Evolutionary conservation across 2,113 vertebrate genomes (phyloP), one percentile per base, ranked within the genome.

Genomic region (Silurus asotus): DNA sequence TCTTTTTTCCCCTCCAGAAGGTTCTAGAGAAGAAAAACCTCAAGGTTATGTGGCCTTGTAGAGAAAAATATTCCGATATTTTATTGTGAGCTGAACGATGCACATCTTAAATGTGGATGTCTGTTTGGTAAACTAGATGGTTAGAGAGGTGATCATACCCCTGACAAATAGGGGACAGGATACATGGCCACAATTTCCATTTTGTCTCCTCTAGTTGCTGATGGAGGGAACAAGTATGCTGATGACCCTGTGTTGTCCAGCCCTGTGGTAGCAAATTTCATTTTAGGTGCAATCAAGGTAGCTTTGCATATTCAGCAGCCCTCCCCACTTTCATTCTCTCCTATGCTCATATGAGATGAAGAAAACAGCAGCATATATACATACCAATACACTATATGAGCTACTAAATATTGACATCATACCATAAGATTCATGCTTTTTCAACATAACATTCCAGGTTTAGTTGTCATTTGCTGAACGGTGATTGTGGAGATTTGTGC

Each of bases 241-340:
- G 49, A 8, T 86, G 89, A 90, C 88, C 88, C 85, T 85, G 85
- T 82, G 81, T 65, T 89, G 61, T 45, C 56, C 88, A 75, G 82
- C 81, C 78, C 80, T 76, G 59, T 88, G 87, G 81, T 83, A 56
- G 83, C 81, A 88, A 89, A 91, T 89, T 87, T 89, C 14, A 89
- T 90, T 91, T 79, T 90, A 80, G 82, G 56, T 69, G 37, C 84
- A 91, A 91, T 90, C 70, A 83, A 91, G 91, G 88, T 88, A 90
- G 69, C 58, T 84, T 78, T 92, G 86, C 89, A 89, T 91, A 91
- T 91, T 91, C 90, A 91, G 89, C 90, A 89, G 79, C 83, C 79
- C 61, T 84, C 88, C 56, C 76, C 84, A 37, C 76, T 14, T 82
- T 58, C 59, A 76, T 62, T 64, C 48, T 78, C 56, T 81, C 72